Evolutionary conservation across 2,888 invertebrate species (phyloP), one percentile per base, ranked within the genome.

Genomic region (Tachina lurida): DNA sequence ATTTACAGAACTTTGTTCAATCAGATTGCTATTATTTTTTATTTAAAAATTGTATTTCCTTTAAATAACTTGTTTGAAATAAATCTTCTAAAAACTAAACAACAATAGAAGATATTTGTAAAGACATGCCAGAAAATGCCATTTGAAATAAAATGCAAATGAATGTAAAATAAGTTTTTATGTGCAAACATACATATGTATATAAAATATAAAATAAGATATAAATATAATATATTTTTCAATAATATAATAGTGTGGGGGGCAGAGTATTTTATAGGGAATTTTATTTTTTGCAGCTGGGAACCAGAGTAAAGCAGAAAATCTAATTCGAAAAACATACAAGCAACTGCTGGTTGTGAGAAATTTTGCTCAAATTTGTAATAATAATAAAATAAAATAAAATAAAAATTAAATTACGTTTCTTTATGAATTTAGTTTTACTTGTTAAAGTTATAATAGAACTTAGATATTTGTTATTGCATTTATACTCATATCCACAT

Each of bases 131-230:
- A 78, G 45, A 17, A 45, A 52, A 60, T 52, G 41, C 9, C 49
- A 67, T 52, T 60, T 17, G 13, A 63, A 74, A 74, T 60, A 12
- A 74, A 67, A 81, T 80, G 73, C 58, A 81, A 81, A 74, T 75
- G 74, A 80, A 73, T 73, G 80, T 74, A 49, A 67, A 80, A 74
- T 58, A 74, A 80, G 19, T 39, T 49, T 15, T 22, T 15, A 56
- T 31, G 41, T 13, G 15, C 4, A 5, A 2, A 54, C 17, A 17
- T 54, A 31, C 31, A 3, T 31, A 31, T 31, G 31, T 4, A 31
- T 22, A 3, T 22, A 22, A 2, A 3, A 9, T 17, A 63, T 52
- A 43, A 31, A 75, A 45, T 15, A 52, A 75, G 19, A 65, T 39
- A 41, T 60, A 49, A 15, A 63, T 45, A 45, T 49, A 79, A 79